Conservation (phyloP, 1,140 invertebrate genomes). For the Oscheius sp. region DNA sequence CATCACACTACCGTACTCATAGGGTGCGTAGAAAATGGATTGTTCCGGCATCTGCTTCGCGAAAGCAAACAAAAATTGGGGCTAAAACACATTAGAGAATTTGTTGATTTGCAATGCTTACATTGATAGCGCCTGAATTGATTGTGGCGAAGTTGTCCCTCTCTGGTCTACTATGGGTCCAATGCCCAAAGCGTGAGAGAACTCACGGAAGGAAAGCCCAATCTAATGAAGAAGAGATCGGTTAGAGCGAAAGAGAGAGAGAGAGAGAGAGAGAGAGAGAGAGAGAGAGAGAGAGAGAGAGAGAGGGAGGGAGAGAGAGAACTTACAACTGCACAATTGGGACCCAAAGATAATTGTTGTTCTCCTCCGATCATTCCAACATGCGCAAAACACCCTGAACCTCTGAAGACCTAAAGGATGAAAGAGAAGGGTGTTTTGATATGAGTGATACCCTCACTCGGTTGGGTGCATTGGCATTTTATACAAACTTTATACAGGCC, state of each 20-base stretch:
- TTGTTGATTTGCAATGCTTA: background rate
- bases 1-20: conserved; percentile 25
- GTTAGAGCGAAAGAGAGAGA: too few species aligned
- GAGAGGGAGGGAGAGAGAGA: conserved; percentile 1
- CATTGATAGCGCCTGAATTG: conserved; percentile 1
- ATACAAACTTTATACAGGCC: conserved; percentile 3
- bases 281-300: too few species aligned
- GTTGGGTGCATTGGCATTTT: conserved; percentile 1
- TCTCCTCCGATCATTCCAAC: conserved; percentile 30
- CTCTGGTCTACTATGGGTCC: conserved; percentile 21
- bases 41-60: background rate
- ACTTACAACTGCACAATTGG: conserved; percentile 13
- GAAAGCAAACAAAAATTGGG: background rate
- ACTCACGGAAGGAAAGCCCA: too few species aligned
- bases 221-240: too few species aligned
- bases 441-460: background rate
- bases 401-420: conserved; percentile 4
- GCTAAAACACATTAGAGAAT: background rate
- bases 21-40: background rate
- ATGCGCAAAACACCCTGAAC: conserved; percentile 20
- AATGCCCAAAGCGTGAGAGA: conserved; percentile 15
- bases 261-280: too few species aligned
- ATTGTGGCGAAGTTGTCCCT: conserved; percentile 13
- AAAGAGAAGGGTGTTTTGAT: background rate
- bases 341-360: conserved; percentile 22